These are phyloP conservation scores for Seira sanloemensis DNA, from an alignment of 2,888 invertebrate genomes.

Conservation along the genomic window DNA sequence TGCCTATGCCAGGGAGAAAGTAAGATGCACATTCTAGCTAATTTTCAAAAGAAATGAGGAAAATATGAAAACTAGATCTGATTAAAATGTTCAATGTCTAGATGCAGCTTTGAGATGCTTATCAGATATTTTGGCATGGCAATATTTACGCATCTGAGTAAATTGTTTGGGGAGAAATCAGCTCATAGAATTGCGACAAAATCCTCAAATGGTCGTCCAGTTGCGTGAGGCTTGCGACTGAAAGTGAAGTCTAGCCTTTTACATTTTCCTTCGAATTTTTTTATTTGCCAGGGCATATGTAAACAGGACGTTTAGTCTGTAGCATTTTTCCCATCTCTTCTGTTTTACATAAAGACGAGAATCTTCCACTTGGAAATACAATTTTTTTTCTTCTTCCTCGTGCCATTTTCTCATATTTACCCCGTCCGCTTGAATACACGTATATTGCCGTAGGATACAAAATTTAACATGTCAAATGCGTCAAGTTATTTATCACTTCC, in stretches of 20 bases:
- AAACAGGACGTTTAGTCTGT: conserved; percentile 11
- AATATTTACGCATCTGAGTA: no score
- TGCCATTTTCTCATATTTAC: conserved; percentile 54
- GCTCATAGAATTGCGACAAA: no score
- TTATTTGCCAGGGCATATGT: conserved; percentile 16
- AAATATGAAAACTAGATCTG: no score
- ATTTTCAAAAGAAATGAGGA: no score
- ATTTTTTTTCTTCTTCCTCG: no score
- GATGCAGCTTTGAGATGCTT: neutral
- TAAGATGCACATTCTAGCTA: neutral
- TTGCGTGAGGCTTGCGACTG: neutral
- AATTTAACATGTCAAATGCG: conserved; percentile 65
- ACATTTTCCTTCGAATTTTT: neutral
- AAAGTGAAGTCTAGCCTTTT: neutral
- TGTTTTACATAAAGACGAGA: conserved; percentile 15
- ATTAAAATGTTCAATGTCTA: no score
- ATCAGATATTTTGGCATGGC: neutral
- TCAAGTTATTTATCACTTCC: conserved; percentile 65
- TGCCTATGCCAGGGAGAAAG: neutral
- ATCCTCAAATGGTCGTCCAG: no score
- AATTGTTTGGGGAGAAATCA: no score
- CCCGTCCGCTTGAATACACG: conserved; percentile 48
- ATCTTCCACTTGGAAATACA: neutral
- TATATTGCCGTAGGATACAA: conserved; percentile 58
- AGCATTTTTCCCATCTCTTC: neutral